phyloP scores from a whole-genome alignment of 2,113 vertebrate genomes.

The Pteruthius melanotis region DNA sequence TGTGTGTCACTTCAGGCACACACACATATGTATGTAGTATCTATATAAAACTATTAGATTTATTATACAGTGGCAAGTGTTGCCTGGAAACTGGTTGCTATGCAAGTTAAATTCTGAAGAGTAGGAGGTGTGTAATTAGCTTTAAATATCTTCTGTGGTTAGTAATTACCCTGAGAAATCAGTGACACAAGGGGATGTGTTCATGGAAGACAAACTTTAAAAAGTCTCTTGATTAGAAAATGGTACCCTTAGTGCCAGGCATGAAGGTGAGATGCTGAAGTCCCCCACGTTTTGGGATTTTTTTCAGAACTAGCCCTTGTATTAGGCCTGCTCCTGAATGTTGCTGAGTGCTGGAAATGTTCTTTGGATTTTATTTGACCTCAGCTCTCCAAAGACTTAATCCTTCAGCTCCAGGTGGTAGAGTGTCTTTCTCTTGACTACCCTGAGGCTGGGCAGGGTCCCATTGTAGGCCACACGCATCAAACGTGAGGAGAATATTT shows the following conservation, averaged over 20 bases:
- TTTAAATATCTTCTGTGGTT: conserved; percentile 77
- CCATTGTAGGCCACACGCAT: not conserved
- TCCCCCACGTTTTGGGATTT: not conserved
- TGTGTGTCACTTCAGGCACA: not conserved
- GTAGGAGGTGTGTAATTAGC: conserved; percentile 78
- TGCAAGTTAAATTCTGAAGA: conserved; percentile 77
- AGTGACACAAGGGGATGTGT: conserved; percentile 43
- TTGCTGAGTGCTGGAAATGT: not conserved
- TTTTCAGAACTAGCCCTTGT: not conserved
- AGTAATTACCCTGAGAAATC: conserved; percentile 73
- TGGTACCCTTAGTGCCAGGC: not conserved
- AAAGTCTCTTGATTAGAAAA: conserved; percentile 47
- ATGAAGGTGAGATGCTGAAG: not conserved
- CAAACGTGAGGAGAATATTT: not conserved
- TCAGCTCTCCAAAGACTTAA: not conserved
- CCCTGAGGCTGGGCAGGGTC: not conserved
- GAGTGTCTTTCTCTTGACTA: not conserved
- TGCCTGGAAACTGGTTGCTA: conserved; percentile 78
- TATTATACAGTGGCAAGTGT: conserved; percentile 70
- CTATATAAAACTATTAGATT: conserved; percentile 64
- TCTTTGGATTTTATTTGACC: not conserved
- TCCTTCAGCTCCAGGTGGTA: not conserved
- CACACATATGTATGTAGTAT: conserved; percentile 36
- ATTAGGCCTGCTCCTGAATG: not conserved
- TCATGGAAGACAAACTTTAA: conserved; percentile 11